Evolutionary conservation across 2,113 vertebrate species (phyloP).

Genomic region (Paraplagusia blochii): DNA sequence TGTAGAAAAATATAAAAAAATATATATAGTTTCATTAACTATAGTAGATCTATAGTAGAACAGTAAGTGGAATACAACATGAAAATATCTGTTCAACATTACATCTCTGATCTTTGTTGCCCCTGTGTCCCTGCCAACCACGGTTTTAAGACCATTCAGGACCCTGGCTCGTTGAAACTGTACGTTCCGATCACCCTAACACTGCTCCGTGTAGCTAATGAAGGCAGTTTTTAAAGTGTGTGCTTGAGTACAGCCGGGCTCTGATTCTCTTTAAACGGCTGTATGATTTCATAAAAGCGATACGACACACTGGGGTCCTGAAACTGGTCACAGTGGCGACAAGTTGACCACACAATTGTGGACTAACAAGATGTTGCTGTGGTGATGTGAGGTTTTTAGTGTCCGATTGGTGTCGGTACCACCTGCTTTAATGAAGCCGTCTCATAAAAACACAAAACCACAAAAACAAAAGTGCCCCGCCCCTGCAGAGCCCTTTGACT

Average conservation of each 20-base stretch:
- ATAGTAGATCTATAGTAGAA: too few species aligned
- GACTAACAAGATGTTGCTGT: conserved; percentile 21
- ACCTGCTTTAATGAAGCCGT: conserved; percentile 50
- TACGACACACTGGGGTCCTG: conserved; percentile 29
- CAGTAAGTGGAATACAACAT: too few species aligned
- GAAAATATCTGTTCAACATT: too few species aligned
- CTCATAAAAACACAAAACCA: conserved; percentile 38
- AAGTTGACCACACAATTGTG: conserved; percentile 34
- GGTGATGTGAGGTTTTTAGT: conserved; percentile 34
- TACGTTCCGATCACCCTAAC: too few species aligned
- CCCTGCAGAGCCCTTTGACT: conserved; percentile 18
- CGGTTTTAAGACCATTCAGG: too few species aligned
- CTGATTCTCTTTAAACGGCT: conserved; percentile 13
- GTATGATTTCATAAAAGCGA: conserved; percentile 43
- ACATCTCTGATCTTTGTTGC: neutral
- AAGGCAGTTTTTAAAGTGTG: neutral
- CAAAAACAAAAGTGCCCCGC: conserved; percentile 53
- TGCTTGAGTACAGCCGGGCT: conserved; percentile 1
- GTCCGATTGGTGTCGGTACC: conserved; percentile 19
- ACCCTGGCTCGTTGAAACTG: too few species aligned
- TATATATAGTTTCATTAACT: too few species aligned
- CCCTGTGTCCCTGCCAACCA: neutral
- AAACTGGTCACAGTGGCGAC: conserved; percentile 25
- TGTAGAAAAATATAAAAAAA: too few species aligned
- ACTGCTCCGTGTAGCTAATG: neutral